A percentile compares a stretch with the other conserved stretches of the same genome.
phyloP scores from a whole-genome alignment of 2,113 vertebrate species.

The Notothenia coriiceps region DNA sequence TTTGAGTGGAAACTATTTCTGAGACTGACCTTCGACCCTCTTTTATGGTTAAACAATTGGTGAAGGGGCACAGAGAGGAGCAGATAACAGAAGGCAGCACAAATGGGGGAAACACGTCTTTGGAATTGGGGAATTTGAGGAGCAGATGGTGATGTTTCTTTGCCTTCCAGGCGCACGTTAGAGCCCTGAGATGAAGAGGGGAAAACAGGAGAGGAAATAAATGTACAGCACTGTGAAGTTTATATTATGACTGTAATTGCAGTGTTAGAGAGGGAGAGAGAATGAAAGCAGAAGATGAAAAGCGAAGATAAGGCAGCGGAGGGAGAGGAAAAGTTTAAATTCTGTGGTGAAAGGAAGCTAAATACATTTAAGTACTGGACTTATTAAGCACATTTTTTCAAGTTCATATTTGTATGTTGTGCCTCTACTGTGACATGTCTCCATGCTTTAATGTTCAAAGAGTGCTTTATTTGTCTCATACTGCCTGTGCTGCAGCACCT shows the following conservation, averaged over 20 bases:
- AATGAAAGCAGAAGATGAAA: background rate
- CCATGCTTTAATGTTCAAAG: no score
- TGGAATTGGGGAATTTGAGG: background rate
- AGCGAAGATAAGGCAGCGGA: background rate
- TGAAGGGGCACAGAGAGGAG: no score
- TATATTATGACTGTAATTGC: background rate
- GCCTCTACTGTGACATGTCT: no score
- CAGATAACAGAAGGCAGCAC: background rate
- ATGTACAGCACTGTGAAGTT: background rate
- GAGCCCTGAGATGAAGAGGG: background rate
- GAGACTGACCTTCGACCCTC: slow-evolving; percentile 1
- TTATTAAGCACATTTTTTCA: no score
- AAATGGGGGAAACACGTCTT: background rate
- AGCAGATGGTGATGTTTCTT: slow-evolving; percentile 19
- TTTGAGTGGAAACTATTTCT: background rate
- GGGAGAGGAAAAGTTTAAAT: slow-evolving; percentile 27
- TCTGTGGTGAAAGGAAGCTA: background rate
- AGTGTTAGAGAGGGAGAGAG: background rate
- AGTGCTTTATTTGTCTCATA: no score
- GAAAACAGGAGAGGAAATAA: slow-evolving; percentile 3
- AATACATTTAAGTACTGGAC: no score
- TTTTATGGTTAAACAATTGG: background rate
- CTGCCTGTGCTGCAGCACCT: no score
- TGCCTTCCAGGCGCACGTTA: background rate
- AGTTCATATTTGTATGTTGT: no score